These are phyloP conservation scores for Nannoperca obscura DNA, from an alignment of 2,797 vertebrate genomes.

Conservation along the genomic window DNA sequence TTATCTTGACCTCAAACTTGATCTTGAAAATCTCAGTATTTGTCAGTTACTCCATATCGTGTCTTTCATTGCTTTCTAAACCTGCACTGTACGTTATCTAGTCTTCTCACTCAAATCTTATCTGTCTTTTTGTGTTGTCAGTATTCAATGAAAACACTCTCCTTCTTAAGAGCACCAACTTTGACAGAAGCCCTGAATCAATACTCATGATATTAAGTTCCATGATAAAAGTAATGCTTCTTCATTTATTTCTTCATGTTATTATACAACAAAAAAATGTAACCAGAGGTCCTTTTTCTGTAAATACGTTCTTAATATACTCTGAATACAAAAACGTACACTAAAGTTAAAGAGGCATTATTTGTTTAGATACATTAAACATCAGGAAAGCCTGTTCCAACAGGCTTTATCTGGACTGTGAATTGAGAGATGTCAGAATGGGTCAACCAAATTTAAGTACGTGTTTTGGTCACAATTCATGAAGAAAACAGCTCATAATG, in stretches of 20 bases:
- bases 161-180: background rate
- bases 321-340: background rate
- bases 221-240: background rate
- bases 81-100: background rate
- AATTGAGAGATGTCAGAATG: constrained; percentile 14
- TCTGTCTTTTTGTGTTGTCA: background rate
- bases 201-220: background rate
- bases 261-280: background rate
- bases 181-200: background rate
- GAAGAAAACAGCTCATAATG: constrained; percentile 5
- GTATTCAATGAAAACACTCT: background rate
- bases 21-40: background rate
- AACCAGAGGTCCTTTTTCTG: background rate
- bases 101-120: background rate
- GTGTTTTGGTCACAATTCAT: background rate
- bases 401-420: background rate
- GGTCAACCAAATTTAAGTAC: constrained; percentile 11
- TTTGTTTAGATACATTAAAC: constrained; percentile 1
- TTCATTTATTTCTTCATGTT: background rate
- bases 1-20: background rate
- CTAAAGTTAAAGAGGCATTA: background rate
- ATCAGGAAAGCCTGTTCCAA: background rate
- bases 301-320: background rate
- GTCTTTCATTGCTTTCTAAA: background rate
- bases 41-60: background rate